Evolutionary conservation across 1,140 invertebrate species (phyloP).

Genomic region (Ips typographus): DNA sequence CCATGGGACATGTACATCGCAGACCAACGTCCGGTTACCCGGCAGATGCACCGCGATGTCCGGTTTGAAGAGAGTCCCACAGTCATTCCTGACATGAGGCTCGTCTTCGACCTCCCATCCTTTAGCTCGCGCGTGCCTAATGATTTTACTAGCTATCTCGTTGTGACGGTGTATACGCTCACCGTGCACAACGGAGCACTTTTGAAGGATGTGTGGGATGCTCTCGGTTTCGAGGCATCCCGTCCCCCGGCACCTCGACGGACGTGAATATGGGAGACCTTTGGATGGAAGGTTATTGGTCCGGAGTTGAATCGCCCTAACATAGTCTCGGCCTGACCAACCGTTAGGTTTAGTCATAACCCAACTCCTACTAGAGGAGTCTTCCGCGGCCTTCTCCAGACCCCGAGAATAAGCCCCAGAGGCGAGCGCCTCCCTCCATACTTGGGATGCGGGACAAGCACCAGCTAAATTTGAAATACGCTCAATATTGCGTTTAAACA

Average conservation of each 20-base stretch:
- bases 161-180: constrained; percentile 34
- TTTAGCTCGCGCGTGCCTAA: background rate
- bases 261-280: background rate
- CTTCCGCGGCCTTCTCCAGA: too few relatives aligned
- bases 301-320: background rate
- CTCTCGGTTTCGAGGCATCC: background rate
- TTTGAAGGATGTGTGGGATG: constrained; percentile 35
- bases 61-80: background rate
- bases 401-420: too few relatives aligned
- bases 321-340: too few relatives aligned
- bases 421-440: too few relatives aligned
- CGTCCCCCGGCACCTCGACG: background rate
- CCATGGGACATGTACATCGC: background rate
- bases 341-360: too few relatives aligned
- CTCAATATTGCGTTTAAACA: too few relatives aligned
- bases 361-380: too few relatives aligned
- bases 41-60: background rate
- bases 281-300: background rate
- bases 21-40: background rate
- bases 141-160: constrained; percentile 14
- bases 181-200: constrained; percentile 28
- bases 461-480: too few relatives aligned
- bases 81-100: constrained; percentile 14
- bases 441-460: too few relatives aligned
- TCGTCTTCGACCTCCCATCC: constrained; percentile 9